These are phyloP conservation scores for Athrips mouffetella DNA, from an alignment of 2,888 invertebrate genomes.

Conservation along the genomic window DNA sequence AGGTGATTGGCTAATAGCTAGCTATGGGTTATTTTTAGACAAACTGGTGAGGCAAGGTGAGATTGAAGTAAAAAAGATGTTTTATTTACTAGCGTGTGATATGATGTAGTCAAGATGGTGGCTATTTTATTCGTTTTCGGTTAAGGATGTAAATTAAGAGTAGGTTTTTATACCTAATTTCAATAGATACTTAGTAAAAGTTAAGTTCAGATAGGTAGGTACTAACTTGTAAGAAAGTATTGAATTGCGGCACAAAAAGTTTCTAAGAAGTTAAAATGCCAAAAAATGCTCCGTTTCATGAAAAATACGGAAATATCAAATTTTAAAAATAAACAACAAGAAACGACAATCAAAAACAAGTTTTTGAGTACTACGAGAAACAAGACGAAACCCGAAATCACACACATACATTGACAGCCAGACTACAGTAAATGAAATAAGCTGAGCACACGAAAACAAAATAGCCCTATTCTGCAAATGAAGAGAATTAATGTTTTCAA, in stretches of 20 bases:
- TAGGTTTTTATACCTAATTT: too few relatives aligned
- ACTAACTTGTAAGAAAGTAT: too few relatives aligned
- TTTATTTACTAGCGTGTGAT: neutral
- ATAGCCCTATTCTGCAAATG: neutral
- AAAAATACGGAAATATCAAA: neutral
- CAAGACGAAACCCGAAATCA: conserved; percentile 32
- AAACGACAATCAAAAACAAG: neutral
- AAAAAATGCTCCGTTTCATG: too few relatives aligned
- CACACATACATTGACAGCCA: conserved; percentile 39
- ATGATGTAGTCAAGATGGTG: conserved; percentile 2
- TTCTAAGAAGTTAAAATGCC: too few relatives aligned
- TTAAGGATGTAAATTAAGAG: too few relatives aligned
- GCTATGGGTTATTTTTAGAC: conserved; percentile 23
- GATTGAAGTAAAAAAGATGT: conserved; percentile 4
- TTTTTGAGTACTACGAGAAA: neutral
- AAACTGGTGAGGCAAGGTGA: conserved; percentile 13
- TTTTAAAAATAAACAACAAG: neutral
- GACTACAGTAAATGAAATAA: conserved; percentile 25
- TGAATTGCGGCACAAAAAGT: too few relatives aligned
- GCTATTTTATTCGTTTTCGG: too few relatives aligned
- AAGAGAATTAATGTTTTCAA: neutral
- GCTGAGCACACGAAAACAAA: neutral
- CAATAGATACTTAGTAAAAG: too few relatives aligned
- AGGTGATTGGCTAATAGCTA: conserved; percentile 69
- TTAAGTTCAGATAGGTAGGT: too few relatives aligned